Base-by-base conservation (phyloP, 2,888 invertebrate genomes). In the Callinectes sapidus region DNA sequence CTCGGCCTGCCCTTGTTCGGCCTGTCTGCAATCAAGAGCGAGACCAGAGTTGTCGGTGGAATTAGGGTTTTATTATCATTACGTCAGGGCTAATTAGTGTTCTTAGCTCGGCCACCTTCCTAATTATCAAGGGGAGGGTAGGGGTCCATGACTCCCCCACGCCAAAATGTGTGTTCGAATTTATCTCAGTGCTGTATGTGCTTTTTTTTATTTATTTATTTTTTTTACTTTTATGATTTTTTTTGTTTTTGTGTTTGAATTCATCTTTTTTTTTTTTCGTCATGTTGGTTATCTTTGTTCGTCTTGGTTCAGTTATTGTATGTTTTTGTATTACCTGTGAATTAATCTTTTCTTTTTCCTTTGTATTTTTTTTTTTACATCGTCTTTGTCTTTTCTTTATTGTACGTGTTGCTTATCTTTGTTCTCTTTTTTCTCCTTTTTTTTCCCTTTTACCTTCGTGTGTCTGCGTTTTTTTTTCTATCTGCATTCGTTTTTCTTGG, bases 1-100 rank as follows among this genome's bases (percentile, higher is more conserved):
- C 35, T 81, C 81, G 32, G 35, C 81, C 81, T 81, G 35, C 32
- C 81, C 81, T 81, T 81, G 81, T 81, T 81, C 35, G 81, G 81
- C 16, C 16, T 32, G 81, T 8, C 81, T 35, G 35, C 81, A 81
- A 81, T 81, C 81, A 81, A 81, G 81, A 81, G 35, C 81, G 16
- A 81, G 35, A 81, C 35, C 35, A 81, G 35, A 81, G 81, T 81
- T 81, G 81, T 81, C 35, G 35, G 81, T 81, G n/a, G 14, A 81
- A 81, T 81, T 81, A 81, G 13, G 81, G 35, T 32, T 81, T 81
- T 35, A 13, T 81, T 35, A 81, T 81, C 81, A 81, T 81, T 81
- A 81, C 81, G 35, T 35, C 81, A 5, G 32, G 35, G 35, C 35
- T 81, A 81, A 81, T 81, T 81, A 32, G 16, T 81, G 35, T 35